Base-by-base conservation (phyloP, 1,140 invertebrate species). In the Eufriesea mexicana region DNA sequence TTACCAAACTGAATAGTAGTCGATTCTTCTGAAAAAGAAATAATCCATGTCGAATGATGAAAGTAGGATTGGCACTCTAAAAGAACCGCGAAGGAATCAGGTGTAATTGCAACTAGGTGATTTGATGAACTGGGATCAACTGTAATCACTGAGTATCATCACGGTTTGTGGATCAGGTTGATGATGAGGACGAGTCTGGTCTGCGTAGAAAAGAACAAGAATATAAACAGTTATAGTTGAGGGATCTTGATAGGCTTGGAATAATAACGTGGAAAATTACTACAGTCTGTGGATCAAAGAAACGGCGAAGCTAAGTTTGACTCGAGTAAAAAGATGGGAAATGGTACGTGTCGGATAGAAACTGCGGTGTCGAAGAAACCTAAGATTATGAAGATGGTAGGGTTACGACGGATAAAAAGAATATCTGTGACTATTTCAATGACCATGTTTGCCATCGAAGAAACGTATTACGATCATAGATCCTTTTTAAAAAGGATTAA, bases 231-330 rank as follows among this genome's bases (percentile, higher is more conserved):
- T 70, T 47, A 66, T 5, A 18, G 9, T 18, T 25, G 16, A 25
- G n/a, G 47, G n/a, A 51, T 28, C n/a, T 35, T 9, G 42, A 70
- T 25, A 70, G 25, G 25, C 18, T 28, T 70, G 25, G 10, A 51
- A 70, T 45, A 70, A 70, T 70, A 66, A 66, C 62, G 62, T 64
- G 62, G 62, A 66, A 42, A 42, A 66, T 66, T 23, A 9, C 35
- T 12, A 42, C 18, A 66, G 20, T 66, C 62, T 42, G 62, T 23
- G 35, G 35, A 66, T 42, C 62, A 66, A 66, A 66, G 62, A 66
- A 66, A 42, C 35, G 35, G 62, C 62, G 35, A 23, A 12, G 20
- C 35, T 42, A 42, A 66, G 62, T 66, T 42, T 12, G 35, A 64
- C 28, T 64, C 35, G 35, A 42, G 35, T 9, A 18, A 64, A 42